These are phyloP conservation scores for Calcarius ornatus DNA, from an alignment of 2,113 vertebrate genomes.

Conservation along the genomic window DNA sequence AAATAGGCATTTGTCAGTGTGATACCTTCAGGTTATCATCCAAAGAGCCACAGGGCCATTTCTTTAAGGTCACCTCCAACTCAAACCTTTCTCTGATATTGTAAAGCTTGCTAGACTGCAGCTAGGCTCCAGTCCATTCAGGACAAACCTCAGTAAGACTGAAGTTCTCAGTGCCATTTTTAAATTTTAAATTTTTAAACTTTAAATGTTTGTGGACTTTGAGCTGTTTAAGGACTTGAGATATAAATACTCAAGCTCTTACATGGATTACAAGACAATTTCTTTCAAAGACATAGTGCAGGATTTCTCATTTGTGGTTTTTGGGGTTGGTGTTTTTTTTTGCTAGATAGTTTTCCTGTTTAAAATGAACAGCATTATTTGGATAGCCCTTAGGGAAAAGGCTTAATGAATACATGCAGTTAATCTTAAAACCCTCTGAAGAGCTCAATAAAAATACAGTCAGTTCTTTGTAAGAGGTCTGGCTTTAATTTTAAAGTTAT, in stretches of 20 bases:
- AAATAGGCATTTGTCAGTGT: neutral
- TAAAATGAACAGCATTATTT: neutral
- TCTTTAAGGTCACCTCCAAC: neutral
- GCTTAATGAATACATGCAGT: neutral
- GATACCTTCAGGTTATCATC: neutral
- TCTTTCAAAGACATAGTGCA: neutral
- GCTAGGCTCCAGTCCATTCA: neutral
- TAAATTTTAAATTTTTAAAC: neutral
- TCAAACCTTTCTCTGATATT: neutral
- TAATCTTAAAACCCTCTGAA: neutral
- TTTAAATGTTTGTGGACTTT: neutral
- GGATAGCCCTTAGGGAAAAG: neutral
- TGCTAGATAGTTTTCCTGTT: neutral
- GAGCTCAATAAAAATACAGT: slow-evolving; percentile 5
- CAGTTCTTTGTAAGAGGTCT: neutral
- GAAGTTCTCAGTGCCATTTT: neutral
- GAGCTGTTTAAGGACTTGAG: neutral
- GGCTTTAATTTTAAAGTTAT: neutral
- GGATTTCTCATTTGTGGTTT: neutral
- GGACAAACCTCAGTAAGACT: neutral
- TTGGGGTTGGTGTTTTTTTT: neutral
- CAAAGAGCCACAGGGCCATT: neutral
- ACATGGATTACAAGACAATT: neutral
- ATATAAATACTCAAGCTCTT: neutral
- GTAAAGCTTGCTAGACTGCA: neutral